A percentile compares a stretch with the other conserved stretches of the same genome.
Evolutionary conservation across 2,113 vertebrate genomes (phyloP).

Genomic region (Callorhinus ursinus): DNA sequence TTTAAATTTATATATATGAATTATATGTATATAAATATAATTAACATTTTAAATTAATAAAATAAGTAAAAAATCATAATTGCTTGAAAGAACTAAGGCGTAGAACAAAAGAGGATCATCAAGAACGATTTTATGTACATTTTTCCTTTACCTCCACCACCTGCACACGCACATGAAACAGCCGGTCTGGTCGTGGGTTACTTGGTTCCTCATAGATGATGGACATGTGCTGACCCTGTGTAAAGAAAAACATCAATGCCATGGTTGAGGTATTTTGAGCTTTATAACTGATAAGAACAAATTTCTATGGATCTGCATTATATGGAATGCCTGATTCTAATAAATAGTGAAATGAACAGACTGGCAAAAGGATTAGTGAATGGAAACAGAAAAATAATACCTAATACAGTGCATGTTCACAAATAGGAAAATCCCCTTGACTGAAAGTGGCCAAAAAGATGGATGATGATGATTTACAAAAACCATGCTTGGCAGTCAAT

Average conservation of each 20-base stretch:
- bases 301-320: background rate
- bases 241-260: slow-evolving; percentile 16
- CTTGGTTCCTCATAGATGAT: slow-evolving; percentile 87
- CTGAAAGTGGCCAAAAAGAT: background rate
- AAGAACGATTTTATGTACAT: background rate
- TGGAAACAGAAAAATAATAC: background rate
- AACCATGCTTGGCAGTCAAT: background rate
- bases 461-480: background rate
- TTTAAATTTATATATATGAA: background rate
- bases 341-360: background rate
- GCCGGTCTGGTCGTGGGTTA: slow-evolving; percentile 89
- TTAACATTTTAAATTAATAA: slow-evolving; percentile 21
- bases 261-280: background rate
- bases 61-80: background rate
- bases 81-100: background rate
- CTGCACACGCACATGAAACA: slow-evolving; percentile 90
- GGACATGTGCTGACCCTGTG: slow-evolving; percentile 89
- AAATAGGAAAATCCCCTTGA: background rate
- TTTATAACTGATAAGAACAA: background rate
- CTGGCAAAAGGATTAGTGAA: background rate
- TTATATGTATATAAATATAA: background rate
- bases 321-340: background rate
- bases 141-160: slow-evolving; percentile 92
- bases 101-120: background rate
- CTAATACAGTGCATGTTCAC: background rate